Evolutionary conservation across 2,113 vertebrate species (phyloP), one percentile per base, ranked within the genome.

Genomic region (Alouatta palliata): DNA sequence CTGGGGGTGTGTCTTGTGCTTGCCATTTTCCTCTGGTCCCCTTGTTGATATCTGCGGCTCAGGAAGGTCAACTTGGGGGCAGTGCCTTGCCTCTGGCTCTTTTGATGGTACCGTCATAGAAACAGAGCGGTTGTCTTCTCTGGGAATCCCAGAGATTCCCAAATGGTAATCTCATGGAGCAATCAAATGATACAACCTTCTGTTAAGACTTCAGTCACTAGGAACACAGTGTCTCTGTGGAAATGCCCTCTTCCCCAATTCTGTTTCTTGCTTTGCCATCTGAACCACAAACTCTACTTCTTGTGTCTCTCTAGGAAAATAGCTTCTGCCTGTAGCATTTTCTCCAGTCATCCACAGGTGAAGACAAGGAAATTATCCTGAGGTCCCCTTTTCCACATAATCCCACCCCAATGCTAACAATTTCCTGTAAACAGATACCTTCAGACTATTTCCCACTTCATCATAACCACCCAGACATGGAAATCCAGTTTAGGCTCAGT

Each of bases 41-140:
- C 40, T 52, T 40, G 47, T 14, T 20, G 56, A 47, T 19, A 14
- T 54, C 45, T 27, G 21, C 43, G n/a, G 2, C 35, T 13, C 45
- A 70, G 30, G 32, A 20, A 75, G 56, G 68, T n/a, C 37, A 43
- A 35, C n/a, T 5, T 21, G 45, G 35, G 37, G 49, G 8, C 13
- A 3, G 4, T 3, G 32, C 1, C 20, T 35, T 21, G 0, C 1
- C 14, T 23, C 32, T 66, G 10, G 0, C 4, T 80, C 30, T 58
- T 32, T 0, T 6, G 40, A 27, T 45, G 43, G 20, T 12, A 14
- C 8, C 20, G 6, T 64, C 54, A 2, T 32, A 32, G 73, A 11
- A 77, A 79, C 0, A 54, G 6, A 40, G 25, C 10, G 6, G 45
- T 0, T 52, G 17, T 56, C 32, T 80, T 76, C 81, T 27, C 35